phyloP scores from a whole-genome alignment of 2,797 vertebrate genomes.

The Champsocephalus esox region DNA sequence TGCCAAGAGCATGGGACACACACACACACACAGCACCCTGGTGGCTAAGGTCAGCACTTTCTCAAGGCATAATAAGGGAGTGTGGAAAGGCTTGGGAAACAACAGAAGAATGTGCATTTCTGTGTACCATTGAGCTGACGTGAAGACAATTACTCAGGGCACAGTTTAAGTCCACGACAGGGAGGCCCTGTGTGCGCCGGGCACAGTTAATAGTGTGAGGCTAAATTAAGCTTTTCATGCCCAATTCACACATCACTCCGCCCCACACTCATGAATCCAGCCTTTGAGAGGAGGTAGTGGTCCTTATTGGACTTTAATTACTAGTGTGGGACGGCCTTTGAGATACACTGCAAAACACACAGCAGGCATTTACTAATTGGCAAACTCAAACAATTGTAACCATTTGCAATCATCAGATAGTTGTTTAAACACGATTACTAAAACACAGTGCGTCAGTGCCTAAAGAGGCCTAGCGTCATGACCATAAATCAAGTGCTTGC shows the following conservation, averaged over 20 bases:
- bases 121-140: slow-evolving; percentile 60
- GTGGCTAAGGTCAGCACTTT: slow-evolving; percentile 85
- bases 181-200: slow-evolving; percentile 55
- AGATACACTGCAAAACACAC: slow-evolving; percentile 17
- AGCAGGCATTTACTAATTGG: slow-evolving; percentile 47
- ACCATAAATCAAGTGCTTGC: neutral
- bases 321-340: slow-evolving; percentile 15
- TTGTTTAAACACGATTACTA: neutral
- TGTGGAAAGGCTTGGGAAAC: slow-evolving; percentile 81
- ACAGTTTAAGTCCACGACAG: slow-evolving; percentile 72
- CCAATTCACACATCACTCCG: slow-evolving; percentile 64
- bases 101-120: slow-evolving; percentile 77
- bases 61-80: slow-evolving; percentile 83
- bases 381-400: slow-evolving; percentile 3
- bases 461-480: neutral
- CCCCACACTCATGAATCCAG: slow-evolving; percentile 53
- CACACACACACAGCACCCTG: slow-evolving; percentile 52
- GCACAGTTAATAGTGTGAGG: slow-evolving; percentile 43
- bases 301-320: slow-evolving; percentile 40
- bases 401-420: slow-evolving; percentile 8
- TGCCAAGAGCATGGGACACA: slow-evolving; percentile 69
- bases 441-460: neutral
- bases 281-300: slow-evolving; percentile 36
- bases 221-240: slow-evolving; percentile 69
- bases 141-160: slow-evolving; percentile 68